Conservation (phyloP, 37 sponge, comb jelly and placozoan species). For the Agelas oroides region DNA sequence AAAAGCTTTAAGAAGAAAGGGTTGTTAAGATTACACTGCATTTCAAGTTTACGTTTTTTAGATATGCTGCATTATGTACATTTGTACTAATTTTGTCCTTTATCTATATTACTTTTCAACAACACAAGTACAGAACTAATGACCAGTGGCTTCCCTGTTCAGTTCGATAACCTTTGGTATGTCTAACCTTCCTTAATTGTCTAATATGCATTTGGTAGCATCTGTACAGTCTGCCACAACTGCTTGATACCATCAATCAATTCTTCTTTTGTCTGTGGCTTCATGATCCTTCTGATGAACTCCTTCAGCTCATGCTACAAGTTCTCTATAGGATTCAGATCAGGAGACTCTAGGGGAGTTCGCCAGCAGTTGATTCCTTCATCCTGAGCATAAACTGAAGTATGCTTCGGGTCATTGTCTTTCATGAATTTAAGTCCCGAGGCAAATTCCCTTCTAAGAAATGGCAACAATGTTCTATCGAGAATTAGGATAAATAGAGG, state of each 20-base stretch:
- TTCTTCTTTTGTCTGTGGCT: neutral
- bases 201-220: too few species aligned
- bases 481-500: constrained; percentile 7
- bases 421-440: constrained; percentile 22
- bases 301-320: constrained; percentile 40
- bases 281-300: neutral
- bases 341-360: constrained; percentile 22
- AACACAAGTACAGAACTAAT: too few species aligned
- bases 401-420: constrained; percentile 32
- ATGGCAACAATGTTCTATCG: constrained; percentile 13
- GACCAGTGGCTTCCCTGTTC: too few species aligned
- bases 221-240: too few species aligned
- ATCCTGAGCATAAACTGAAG: neutral
- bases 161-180: too few species aligned
- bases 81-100: too few species aligned
- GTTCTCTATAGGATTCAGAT: constrained; percentile 27
- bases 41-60: too few species aligned
- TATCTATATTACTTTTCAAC: too few species aligned
- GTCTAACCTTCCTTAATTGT: too few species aligned
- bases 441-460: constrained; percentile 10
- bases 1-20: too few species aligned
- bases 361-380: constrained; percentile 30
- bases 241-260: neutral
- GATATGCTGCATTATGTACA: too few species aligned
- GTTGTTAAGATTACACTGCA: too few species aligned